These are phyloP conservation scores for Gavia stellata DNA, from an alignment of 2,113 vertebrate genomes.

Conservation along the genomic window DNA sequence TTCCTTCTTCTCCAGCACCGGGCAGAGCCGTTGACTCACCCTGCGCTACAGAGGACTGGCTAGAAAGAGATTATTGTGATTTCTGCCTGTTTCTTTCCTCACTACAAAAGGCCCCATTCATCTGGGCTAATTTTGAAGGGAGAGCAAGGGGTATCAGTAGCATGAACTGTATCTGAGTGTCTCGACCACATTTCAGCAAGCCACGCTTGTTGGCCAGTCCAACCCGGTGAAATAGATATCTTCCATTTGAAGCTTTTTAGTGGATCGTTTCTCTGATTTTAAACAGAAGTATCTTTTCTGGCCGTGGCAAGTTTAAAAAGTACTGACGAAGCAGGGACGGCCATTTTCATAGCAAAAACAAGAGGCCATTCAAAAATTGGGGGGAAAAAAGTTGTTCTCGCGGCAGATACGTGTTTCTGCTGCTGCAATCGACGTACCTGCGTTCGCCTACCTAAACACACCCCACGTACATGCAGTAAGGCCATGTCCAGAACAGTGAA, in stretches of 20 bases:
- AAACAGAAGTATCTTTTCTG: constrained; percentile 41
- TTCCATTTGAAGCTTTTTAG: neutral
- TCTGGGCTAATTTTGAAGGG: constrained; percentile 32
- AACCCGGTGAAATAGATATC: neutral
- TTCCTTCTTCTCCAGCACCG: constrained; percentile 62
- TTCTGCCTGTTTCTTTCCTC: constrained; percentile 39
- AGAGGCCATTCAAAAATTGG: neutral
- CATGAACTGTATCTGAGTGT: constrained; percentile 35
- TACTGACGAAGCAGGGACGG: neutral
- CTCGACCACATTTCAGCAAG: constrained; percentile 53
- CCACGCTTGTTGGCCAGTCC: constrained; percentile 20
- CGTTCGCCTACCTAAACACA: rapidly evolving
- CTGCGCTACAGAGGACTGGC: constrained; percentile 27
- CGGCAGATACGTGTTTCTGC: neutral
- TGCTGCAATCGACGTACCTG: neutral
- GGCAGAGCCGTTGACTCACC: constrained; percentile 27
- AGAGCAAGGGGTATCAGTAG: constrained; percentile 59
- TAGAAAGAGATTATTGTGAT: constrained; percentile 72
- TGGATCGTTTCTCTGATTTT: neutral
- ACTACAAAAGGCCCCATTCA: constrained; percentile 75
- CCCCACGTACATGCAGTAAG: neutral
- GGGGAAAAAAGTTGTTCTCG: rapidly evolving
- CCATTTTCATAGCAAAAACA: neutral
- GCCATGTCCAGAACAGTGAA: neutral
- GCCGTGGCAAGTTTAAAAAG: neutral